Percentiles rank a stretch among this genome's conserved stretches.
phyloP scores from a whole-genome alignment of 2,113 vertebrate genomes.

The Delphinus delphis region DNA sequence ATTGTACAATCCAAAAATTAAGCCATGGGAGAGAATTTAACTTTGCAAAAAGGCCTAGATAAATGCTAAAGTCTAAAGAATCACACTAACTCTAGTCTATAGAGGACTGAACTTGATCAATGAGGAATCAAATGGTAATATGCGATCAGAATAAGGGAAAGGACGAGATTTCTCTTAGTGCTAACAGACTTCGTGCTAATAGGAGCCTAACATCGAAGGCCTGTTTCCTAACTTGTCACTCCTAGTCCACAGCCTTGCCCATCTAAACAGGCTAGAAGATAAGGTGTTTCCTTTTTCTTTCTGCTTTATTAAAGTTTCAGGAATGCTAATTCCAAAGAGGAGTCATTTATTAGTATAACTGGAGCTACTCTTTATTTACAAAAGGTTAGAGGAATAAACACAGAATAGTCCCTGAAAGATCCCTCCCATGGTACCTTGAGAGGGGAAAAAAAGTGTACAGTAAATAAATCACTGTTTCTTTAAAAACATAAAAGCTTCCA shows the following conservation, averaged over 20 bases:
- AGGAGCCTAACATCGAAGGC: background rate
- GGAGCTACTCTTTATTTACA: background rate
- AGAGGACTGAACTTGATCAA: background rate
- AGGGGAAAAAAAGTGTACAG: background rate
- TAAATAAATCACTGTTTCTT: background rate
- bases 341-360: background rate
- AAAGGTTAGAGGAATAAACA: background rate
- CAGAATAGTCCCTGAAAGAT: background rate
- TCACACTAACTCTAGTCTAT: background rate
- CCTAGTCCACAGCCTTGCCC: background rate
- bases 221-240: background rate
- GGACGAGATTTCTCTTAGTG: background rate
- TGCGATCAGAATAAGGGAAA: background rate
- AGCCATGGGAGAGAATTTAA: constrained; percentile 14
- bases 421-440: background rate
- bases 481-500: background rate
- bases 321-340: constrained; percentile 24
- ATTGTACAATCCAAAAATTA: constrained; percentile 10
- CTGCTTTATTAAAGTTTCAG: background rate
- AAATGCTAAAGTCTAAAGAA: background rate
- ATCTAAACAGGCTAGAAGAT: background rate
- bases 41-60: background rate
- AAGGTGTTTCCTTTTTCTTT: background rate
- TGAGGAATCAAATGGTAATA: background rate
- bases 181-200: background rate